Percentiles rank a stretch among this genome's conserved stretches.
These are phyloP conservation scores for Nephrotoma guestfalica DNA, from an alignment of 2,888 invertebrate genomes.

Conservation along the genomic window DNA sequence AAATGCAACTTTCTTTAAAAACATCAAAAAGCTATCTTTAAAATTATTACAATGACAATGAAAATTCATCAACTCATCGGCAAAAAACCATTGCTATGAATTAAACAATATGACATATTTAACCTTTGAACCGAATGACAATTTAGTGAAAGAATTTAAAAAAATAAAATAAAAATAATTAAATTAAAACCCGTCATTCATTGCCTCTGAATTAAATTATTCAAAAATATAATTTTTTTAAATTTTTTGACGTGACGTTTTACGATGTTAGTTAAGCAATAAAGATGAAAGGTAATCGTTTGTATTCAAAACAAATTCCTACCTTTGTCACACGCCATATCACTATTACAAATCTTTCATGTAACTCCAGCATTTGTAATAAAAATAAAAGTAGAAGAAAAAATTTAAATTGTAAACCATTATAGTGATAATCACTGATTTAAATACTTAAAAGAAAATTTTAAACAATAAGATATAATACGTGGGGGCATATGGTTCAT, in stretches of 20 bases:
- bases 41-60: background rate
- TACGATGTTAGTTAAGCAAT: background rate
- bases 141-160: background rate
- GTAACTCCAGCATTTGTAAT: background rate
- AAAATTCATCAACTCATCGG: background rate
- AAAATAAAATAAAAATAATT: background rate
- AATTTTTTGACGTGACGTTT: background rate
- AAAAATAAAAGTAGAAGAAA: background rate
- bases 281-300: background rate
- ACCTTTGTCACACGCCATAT: background rate
- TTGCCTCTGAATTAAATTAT: background rate
- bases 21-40: background rate
- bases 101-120: background rate
- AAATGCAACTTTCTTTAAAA: background rate
- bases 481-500: background rate
- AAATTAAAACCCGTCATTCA: background rate
- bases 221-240: background rate
- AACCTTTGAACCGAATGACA: background rate
- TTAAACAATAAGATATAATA: background rate
- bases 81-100: background rate
- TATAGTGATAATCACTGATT: background rate
- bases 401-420: background rate
- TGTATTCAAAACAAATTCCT: background rate
- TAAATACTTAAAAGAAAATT: background rate
- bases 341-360: background rate